These are phyloP conservation scores for Cephalopterus ornatus DNA, from an alignment of 2,113 vertebrate species.

Conservation along the genomic window DNA sequence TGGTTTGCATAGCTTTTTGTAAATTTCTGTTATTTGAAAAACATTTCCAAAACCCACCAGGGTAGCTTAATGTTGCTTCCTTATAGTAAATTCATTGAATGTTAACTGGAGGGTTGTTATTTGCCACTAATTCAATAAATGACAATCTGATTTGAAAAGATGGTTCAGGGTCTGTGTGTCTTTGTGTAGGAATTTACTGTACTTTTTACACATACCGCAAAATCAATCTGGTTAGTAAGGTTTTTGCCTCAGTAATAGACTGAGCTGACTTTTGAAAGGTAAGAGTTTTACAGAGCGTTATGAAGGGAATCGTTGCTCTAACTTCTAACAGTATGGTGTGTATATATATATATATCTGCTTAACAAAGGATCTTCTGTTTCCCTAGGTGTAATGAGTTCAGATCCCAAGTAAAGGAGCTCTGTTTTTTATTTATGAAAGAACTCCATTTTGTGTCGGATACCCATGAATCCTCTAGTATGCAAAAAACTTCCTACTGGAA, in stretches of 20 bases:
- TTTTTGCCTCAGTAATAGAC: neutral
- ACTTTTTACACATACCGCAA: neutral
- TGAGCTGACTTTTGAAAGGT: neutral
- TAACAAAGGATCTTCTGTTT: conserved; percentile 63
- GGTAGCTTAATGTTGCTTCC: neutral
- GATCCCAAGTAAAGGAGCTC: conserved; percentile 48
- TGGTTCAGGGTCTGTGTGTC: neutral
- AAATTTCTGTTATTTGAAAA: neutral
- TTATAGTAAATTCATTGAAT: neutral
- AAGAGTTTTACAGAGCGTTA: neutral
- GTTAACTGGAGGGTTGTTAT: neutral
- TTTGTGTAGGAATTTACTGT: neutral
- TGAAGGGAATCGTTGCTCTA: neutral
- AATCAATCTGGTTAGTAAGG: neutral
- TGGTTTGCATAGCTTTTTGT: neutral
- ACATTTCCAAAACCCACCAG: neutral
- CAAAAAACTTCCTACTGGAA: neutral
- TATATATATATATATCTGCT: neutral
- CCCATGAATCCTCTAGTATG: conserved; percentile 6
- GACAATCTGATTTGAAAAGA: neutral
- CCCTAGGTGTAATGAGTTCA: conserved; percentile 20
- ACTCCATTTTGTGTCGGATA: conserved; percentile 42
- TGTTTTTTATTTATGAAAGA: conserved; percentile 61
- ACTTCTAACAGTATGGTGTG: neutral
- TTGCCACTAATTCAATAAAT: neutral